Percentiles rank a stretch among this genome's conserved stretches.
Conservation (phyloP, 2,113 vertebrate species). For the Chiloscyllium plagiosum region DNA sequence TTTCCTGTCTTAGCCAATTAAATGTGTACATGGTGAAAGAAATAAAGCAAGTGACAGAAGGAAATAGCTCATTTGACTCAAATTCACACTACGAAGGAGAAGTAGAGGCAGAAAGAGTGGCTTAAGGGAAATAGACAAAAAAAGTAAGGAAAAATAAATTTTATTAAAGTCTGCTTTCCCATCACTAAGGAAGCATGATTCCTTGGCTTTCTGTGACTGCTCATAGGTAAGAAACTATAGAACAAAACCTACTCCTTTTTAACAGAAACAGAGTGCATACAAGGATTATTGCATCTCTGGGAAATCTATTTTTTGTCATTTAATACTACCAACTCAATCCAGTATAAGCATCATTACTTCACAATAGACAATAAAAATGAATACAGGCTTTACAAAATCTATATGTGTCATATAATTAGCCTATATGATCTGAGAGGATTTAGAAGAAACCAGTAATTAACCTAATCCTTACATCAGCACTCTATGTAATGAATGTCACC, state of each 20-base stretch:
- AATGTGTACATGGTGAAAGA: background rate
- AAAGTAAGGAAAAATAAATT: background rate
- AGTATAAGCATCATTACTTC: background rate
- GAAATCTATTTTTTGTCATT: background rate
- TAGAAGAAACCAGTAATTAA: background rate
- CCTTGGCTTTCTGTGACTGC: background rate
- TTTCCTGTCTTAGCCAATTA: background rate
- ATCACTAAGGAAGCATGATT: background rate
- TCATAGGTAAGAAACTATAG: background rate
- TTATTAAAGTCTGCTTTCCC: background rate
- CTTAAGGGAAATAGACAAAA: background rate
- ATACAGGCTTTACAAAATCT: background rate
- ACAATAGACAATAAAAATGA: background rate
- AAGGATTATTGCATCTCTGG: background rate
- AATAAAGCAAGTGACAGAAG: background rate
- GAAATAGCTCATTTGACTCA: background rate
- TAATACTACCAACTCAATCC: background rate
- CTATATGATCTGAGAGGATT: background rate
- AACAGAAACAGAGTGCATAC: background rate
- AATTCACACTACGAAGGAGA: background rate
- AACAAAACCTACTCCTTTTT: background rate
- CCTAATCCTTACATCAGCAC: background rate
- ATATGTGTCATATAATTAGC: background rate
- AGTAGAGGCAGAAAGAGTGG: background rate
- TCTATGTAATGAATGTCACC: background rate